Evolutionary conservation across 2,797 vertebrate genomes (phyloP).

Genomic region (Tragopan temminckii): DNA sequence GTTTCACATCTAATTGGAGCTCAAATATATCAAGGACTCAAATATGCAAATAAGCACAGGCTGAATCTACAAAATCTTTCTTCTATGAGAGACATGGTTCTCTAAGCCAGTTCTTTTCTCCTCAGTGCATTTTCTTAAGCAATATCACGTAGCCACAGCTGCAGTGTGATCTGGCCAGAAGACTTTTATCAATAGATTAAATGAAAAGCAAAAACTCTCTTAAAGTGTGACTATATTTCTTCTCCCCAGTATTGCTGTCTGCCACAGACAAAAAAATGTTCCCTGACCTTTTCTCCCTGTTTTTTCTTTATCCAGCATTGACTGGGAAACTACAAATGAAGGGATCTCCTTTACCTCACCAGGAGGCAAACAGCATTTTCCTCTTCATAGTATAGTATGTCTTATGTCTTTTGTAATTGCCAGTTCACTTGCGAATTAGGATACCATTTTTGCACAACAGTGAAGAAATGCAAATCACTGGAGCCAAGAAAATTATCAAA

Average conservation of each 20-base stretch:
- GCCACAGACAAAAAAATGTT: background rate
- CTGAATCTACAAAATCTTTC: background rate
- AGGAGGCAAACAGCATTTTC: background rate
- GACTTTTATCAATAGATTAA: background rate
- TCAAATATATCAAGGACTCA: background rate
- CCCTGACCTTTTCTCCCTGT: background rate
- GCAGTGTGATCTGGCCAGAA: background rate
- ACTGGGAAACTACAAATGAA: background rate
- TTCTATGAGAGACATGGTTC: rapidly evolving
- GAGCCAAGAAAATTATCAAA: conserved; percentile 30
- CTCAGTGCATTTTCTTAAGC: rapidly evolving
- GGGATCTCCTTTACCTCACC: background rate
- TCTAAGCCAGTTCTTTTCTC: background rate
- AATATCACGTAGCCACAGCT: background rate
- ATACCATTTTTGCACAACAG: background rate
- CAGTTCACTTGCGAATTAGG: background rate
- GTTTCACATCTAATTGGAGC: background rate
- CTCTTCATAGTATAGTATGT: background rate
- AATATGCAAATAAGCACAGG: background rate
- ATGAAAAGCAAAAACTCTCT: background rate
- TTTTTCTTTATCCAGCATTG: background rate
- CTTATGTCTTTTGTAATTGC: background rate
- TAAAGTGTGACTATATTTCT: background rate
- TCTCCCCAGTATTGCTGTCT: background rate
- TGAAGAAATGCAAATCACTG: background rate